Evolutionary conservation across 1,140 invertebrate species (phyloP).

Genomic region (Portunus trituberculatus): DNA sequence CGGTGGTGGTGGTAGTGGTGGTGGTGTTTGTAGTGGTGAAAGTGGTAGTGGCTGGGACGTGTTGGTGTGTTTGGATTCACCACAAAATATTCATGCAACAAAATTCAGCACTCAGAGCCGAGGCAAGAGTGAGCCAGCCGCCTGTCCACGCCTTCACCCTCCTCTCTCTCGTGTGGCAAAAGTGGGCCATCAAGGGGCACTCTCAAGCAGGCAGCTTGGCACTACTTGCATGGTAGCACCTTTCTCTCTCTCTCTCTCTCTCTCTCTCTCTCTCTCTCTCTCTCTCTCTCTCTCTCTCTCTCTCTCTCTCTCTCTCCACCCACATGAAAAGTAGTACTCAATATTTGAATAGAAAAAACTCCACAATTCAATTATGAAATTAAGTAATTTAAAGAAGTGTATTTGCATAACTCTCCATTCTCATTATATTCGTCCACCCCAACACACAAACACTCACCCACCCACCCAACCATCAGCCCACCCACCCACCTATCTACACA

Average conservation of each 20-base stretch:
- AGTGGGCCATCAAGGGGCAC: neutral
- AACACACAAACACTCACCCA: neutral
- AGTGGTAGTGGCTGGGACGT: neutral
- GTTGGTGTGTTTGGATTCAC: neutral
- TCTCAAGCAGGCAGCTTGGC: neutral
- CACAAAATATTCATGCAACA: constrained; percentile 1
- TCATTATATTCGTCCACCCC: neutral
- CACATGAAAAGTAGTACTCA: too few relatives aligned
- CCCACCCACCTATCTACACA: neutral
- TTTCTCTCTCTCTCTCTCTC: too few relatives aligned
- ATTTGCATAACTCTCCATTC: too few relatives aligned
- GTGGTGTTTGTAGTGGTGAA: neutral
- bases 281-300: too few relatives aligned
- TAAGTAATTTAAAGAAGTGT: too few relatives aligned
- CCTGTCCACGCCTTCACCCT: neutral
- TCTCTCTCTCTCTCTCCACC: neutral
- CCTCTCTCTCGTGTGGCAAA: neutral
- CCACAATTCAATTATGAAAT: too few relatives aligned
- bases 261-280: too few relatives aligned
- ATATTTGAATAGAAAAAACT: too few relatives aligned
- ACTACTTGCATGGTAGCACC: too few relatives aligned
- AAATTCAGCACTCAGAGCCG: neutral
- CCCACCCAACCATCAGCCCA: neutral
- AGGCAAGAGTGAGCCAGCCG: neutral
- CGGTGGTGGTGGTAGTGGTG: too few relatives aligned